phyloP scores from a whole-genome alignment of 92 coral and sea anemone species.

The Zoanthus sociatus region DNA sequence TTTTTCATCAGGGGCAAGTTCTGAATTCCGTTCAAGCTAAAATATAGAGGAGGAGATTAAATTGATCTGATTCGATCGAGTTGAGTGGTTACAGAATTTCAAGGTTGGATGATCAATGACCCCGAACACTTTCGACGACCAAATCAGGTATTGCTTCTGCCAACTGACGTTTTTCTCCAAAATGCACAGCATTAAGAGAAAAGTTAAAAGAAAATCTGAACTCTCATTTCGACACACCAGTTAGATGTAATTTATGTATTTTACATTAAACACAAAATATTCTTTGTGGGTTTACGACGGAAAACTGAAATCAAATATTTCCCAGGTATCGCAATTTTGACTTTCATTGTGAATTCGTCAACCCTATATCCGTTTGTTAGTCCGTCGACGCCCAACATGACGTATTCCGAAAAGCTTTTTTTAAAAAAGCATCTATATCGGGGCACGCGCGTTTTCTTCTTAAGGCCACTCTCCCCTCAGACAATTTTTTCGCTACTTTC shows the following conservation, averaged over 20 bases:
- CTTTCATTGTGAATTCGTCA: not conserved
- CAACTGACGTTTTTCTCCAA: no score
- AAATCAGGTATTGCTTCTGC: not conserved
- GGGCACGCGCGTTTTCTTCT: no score
- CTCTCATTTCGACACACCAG: not conserved
- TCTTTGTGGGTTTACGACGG: not conserved
- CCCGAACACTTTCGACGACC: conserved; percentile 8
- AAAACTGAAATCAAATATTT: not conserved
- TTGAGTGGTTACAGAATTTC: conserved; percentile 32
- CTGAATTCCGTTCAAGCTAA: conserved; percentile 1
- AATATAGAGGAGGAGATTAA: conserved; percentile 1
- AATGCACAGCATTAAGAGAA: not conserved
- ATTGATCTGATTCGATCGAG: not conserved
- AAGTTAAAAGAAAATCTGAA: not conserved
- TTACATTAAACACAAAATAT: not conserved
- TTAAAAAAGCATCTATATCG: no score
- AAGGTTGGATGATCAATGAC: conserved; percentile 14
- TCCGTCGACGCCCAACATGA: not conserved
- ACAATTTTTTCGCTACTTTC: no score
- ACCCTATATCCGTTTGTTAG: not conserved
- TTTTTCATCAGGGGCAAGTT: conserved; percentile 41
- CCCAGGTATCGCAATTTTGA: not conserved
- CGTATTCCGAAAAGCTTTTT: no score
- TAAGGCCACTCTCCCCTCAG: no score
- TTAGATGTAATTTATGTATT: not conserved